Base-by-base conservation (phyloP, 2,888 invertebrate species). In the Buathra laborator region DNA sequence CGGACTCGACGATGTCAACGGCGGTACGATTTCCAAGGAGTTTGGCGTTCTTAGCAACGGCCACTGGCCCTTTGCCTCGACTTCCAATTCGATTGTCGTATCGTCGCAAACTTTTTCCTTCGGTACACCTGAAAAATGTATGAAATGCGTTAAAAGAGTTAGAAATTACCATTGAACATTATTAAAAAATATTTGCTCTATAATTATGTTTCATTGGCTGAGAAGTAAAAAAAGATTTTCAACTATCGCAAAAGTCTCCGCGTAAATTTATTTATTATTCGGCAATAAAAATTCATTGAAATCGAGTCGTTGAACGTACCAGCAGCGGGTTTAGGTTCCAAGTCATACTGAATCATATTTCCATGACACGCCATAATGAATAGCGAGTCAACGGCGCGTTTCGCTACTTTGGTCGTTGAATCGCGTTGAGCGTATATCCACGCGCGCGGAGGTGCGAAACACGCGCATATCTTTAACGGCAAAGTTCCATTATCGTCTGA, bases 31-130 rank as follows among this genome's bases (percentile, higher is more conserved):
- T 94, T 98, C 98, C 19, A 94, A 93, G 32, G 96, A 95, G 67
- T 95, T 94, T 0, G 95, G 94, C 46, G 95, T 95, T 77, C 97
- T 95, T 88, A 97, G 96, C 86, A 99, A 95, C 81, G 96, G 96
- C 99, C 99, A 99, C 94, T 98, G 98, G 19, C 98, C 97, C 91
- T 97, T 96, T 0, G 98, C 97, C 92, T 97, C 97, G 83, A 98
- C 98, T 70, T 96, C 96, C 90, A 99, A 93, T 92, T 99, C 98
- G 86, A 98, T 97, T 14, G 96, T 95, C 0, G 98, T 97, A 91
- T 98, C 98, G 94, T 98, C 98, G 93, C 97, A 97, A 81, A 97
- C 95, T 94, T 97, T 97, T 94, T 98, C 98, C 94, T 97, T 97
- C 79, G 97, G 96, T 88, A 97, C 94, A 90, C 95, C 97, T 97